Conservation (phyloP, 2,113 vertebrate species). For the Campylomormyrus numenius region DNA sequence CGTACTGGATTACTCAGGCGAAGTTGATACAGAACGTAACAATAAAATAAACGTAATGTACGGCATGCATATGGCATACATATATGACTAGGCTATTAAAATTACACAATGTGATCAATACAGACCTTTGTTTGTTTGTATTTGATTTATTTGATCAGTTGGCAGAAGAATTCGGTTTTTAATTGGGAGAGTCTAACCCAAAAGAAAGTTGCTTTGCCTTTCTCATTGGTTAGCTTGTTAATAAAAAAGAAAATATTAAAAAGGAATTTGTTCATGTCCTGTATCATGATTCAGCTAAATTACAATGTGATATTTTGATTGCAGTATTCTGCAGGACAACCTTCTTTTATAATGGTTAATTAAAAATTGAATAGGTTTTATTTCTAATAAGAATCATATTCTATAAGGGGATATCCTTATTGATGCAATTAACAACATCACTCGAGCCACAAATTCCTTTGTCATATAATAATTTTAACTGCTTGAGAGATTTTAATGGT, state of each 20-base stretch:
- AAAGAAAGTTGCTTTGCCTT: neutral
- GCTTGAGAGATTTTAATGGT: neutral
- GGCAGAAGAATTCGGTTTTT: neutral
- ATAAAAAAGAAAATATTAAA: neutral
- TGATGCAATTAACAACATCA: neutral
- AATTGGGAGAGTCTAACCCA: neutral
- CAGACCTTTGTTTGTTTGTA: neutral
- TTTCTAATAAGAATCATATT: neutral
- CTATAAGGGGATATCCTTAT: neutral
- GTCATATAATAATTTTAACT: neutral
- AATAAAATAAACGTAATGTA: neutral
- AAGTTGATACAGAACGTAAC: neutral
- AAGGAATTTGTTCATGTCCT: neutral
- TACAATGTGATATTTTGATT: neutral
- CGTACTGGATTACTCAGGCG: neutral
- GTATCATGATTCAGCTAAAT: neutral
- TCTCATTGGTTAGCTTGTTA: neutral
- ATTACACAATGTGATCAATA: neutral
- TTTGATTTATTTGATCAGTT: neutral
- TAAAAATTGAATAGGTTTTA: neutral
- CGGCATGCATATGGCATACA: neutral
- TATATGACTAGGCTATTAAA: neutral
- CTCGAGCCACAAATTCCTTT: neutral
- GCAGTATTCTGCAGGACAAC: neutral
- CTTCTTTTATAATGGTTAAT: neutral